Percentiles rank a stretch among this genome's conserved stretches.
Evolutionary conservation across 2,797 vertebrate species (phyloP).

Genomic region (Arnoldichthys spilopterus): DNA sequence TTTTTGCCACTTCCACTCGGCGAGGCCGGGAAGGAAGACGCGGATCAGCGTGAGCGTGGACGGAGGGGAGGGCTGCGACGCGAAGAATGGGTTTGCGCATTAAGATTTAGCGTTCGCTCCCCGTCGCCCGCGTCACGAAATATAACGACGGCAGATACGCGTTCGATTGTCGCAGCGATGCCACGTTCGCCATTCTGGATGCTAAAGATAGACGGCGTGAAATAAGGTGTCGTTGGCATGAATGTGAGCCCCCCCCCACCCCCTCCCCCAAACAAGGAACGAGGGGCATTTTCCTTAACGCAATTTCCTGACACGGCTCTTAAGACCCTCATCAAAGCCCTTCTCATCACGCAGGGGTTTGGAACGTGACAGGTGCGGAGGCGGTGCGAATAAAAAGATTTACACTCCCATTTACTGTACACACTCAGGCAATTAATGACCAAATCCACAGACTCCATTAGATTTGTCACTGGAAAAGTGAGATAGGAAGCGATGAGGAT

Average conservation of each 20-base stretch:
- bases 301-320: constrained; percentile 66
- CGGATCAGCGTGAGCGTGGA: not conserved
- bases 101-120: not conserved
- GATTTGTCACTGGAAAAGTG: constrained; percentile 58
- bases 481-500: constrained; percentile 54
- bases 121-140: not conserved
- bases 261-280: not conserved
- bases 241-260: not conserved
- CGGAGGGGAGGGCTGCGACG: not conserved
- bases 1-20: constrained; percentile 37
- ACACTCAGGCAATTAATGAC: constrained; percentile 83
- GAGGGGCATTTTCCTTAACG: constrained; percentile 21
- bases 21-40: constrained; percentile 14
- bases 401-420: constrained; percentile 75
- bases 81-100: not conserved
- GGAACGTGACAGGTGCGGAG: constrained; percentile 72
- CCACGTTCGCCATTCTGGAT: too few species aligned
- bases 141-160: not conserved
- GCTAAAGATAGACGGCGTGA: not conserved
- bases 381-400: constrained; percentile 75
- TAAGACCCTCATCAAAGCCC: constrained; percentile 62
- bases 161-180: not conserved
- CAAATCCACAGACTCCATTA: constrained; percentile 76
- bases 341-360: constrained; percentile 64
- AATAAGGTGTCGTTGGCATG: not conserved